These are phyloP conservation scores for Caenorhabditis wallacei DNA, from an alignment of 2,888 invertebrate species.

Conservation along the genomic window DNA sequence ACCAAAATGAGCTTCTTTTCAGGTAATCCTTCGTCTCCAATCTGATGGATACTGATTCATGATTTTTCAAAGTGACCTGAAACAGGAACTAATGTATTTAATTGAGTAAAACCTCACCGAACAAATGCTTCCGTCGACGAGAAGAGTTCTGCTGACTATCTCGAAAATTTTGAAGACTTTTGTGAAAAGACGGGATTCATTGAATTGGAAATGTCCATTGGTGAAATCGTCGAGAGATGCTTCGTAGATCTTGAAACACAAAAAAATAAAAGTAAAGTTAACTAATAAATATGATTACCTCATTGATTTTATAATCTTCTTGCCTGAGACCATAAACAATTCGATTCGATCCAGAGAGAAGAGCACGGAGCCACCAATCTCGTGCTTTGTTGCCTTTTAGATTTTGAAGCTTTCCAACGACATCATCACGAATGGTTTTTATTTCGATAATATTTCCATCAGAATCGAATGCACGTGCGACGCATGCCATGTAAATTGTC, in stretches of 20 bases:
- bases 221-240: conserved; percentile 34
- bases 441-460: conserved; percentile 33
- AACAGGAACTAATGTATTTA: neutral
- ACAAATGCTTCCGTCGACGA: conserved; percentile 20
- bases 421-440: conserved; percentile 27
- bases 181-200: conserved; percentile 1
- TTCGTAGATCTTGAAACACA: conserved; percentile 21
- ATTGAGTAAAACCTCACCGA: conserved; percentile 11
- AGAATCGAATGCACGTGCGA: conserved; percentile 49
- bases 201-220: conserved; percentile 38
- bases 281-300: conserved; percentile 6
- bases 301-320: conserved; percentile 1
- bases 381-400: conserved; percentile 11
- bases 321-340: conserved; percentile 49
- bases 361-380: conserved; percentile 53
- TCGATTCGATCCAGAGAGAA: conserved; percentile 36
- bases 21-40: neutral
- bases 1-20: conserved; percentile 48
- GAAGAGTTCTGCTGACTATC: conserved; percentile 1
- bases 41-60: neutral
- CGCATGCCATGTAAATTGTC: conserved; percentile 41
- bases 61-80: neutral
- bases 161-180: conserved; percentile 40
- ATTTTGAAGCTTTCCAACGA: conserved; percentile 46
- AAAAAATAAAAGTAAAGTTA: neutral